Evolutionary conservation across 2,797 vertebrate genomes (phyloP).

Genomic region (Hoplostethus atlanticus): DNA sequence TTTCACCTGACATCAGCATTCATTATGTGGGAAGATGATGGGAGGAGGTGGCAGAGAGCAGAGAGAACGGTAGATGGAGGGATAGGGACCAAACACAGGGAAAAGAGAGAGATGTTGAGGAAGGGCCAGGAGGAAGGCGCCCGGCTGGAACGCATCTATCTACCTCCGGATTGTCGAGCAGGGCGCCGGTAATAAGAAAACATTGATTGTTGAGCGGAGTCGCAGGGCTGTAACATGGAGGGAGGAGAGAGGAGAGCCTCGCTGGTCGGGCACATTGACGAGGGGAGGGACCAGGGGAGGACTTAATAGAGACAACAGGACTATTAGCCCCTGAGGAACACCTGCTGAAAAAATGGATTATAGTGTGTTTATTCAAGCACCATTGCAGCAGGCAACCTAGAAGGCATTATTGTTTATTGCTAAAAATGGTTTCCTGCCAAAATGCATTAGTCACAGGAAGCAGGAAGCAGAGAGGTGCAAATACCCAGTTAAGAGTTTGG

Average conservation of each 20-base stretch:
- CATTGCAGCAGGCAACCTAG: slow-evolving; percentile 30
- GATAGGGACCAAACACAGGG: slow-evolving; percentile 11
- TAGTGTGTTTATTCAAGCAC: slow-evolving; percentile 41
- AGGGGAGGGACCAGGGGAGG: slow-evolving; percentile 15
- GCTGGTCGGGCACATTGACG: slow-evolving; percentile 24
- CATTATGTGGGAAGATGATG: slow-evolving; percentile 13
- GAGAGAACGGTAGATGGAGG: neutral
- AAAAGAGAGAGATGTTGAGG: slow-evolving; percentile 27
- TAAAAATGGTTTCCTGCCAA: slow-evolving; percentile 48
- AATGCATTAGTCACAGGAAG: slow-evolving; percentile 29
- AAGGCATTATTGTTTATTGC: slow-evolving; percentile 36
- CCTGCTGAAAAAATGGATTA: slow-evolving; percentile 38
- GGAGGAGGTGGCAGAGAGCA: neutral
- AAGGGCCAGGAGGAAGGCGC: slow-evolving; percentile 36
- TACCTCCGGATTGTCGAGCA: slow-evolving; percentile 72
- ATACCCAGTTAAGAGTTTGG: slow-evolving; percentile 65
- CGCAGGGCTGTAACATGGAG: slow-evolving; percentile 56
- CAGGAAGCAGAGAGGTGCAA: slow-evolving; percentile 44
- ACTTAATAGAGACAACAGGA: slow-evolving; percentile 51
- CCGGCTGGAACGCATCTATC: slow-evolving; percentile 62
- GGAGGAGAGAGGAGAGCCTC: slow-evolving; percentile 13
- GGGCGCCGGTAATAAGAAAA: slow-evolving; percentile 71
- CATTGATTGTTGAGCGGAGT: slow-evolving; percentile 78
- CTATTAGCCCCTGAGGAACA: slow-evolving; percentile 36
- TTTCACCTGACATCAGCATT: slow-evolving; percentile 41